Evolutionary conservation across 2,888 invertebrate species (phyloP), one percentile per base, ranked within the genome.

Genomic region (Callimorpha dominula): DNA sequence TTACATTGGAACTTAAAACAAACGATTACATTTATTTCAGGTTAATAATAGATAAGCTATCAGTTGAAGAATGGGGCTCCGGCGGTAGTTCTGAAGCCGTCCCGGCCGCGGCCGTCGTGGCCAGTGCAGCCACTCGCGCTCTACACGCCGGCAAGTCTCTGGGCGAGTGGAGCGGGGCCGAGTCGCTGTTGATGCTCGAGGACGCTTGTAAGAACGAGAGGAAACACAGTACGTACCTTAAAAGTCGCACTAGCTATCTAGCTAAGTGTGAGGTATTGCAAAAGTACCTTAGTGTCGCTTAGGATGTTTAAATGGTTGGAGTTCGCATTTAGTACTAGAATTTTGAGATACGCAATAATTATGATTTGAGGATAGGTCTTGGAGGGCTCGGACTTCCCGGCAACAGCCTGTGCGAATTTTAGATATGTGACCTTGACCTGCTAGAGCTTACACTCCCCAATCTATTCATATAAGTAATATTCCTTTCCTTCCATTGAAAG

Each of bases 201-300:
- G 96, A 95, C 80, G 94, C 94, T 0, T 96, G 95, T 90, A 95
- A 95, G 87, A 95, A 95, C 81, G 94, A 93, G 79, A 87, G 95
- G 71, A 95, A 95, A 82, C 95, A 95, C 77, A 95, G 95, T 95
- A 66, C 80, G 93, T 90, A 74, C 70, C 12, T 57, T 20, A 7
- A 20, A 17, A 52, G 14, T 52, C n/a, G 17, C 52, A 12, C 20
- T 57, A 57, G 12, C 31, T 46, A 46, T 1, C 43, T 9, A 46
- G 43, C 31, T 31, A 31, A 31, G 31, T 31, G 31, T 31, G 31
- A 31, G 31, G 31, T 31, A 31, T 31, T 31, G 31, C 31, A 31
- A 31, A 31, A 31, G 31, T 31, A 31, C 31, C 31, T 31, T 31
- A 31, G 31, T 31, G 31, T 31, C 31, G 31, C 31, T 31, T 31